Conservation (phyloP, 2,888 invertebrate genomes). For the Abscondita cerata region DNA sequence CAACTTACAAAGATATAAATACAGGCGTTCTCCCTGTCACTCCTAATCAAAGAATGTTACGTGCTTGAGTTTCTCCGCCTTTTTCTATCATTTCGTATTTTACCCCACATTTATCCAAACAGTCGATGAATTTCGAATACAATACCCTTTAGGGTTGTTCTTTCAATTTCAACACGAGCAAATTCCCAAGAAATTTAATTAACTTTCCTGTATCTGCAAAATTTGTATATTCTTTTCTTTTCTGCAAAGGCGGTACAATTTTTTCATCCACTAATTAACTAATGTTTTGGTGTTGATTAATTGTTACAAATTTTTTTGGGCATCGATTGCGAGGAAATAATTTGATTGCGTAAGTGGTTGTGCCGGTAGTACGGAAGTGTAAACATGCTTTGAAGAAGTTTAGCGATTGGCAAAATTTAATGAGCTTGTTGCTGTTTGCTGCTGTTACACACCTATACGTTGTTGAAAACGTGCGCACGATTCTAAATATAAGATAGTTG, state of each 20-base stretch:
- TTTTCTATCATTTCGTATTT: slow-evolving; percentile 18
- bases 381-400: not conserved
- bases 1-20: slow-evolving; percentile 37
- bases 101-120: slow-evolving; percentile 18
- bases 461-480: slow-evolving; percentile 13
- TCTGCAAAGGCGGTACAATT: not conserved
- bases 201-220: not conserved
- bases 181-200: slow-evolving; percentile 5
- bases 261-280: too few relatives aligned
- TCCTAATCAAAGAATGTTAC: slow-evolving; percentile 32
- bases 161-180: slow-evolving; percentile 1
- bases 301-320: too few relatives aligned
- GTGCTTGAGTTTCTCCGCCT: slow-evolving; percentile 21
- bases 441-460: not conserved
- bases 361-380: not conserved
- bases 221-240: not conserved
- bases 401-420: slow-evolving; percentile 9
- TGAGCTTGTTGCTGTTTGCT: slow-evolving; percentile 1
- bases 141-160: not conserved
- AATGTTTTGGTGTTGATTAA: too few relatives aligned
- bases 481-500: slow-evolving; percentile 29
- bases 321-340: too few relatives aligned
- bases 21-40: slow-evolving; percentile 34
- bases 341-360: too few relatives aligned
- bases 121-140: slow-evolving; percentile 18